phyloP scores from a whole-genome alignment of 2,888 invertebrate genomes.

The Arenicola marina region DNA sequence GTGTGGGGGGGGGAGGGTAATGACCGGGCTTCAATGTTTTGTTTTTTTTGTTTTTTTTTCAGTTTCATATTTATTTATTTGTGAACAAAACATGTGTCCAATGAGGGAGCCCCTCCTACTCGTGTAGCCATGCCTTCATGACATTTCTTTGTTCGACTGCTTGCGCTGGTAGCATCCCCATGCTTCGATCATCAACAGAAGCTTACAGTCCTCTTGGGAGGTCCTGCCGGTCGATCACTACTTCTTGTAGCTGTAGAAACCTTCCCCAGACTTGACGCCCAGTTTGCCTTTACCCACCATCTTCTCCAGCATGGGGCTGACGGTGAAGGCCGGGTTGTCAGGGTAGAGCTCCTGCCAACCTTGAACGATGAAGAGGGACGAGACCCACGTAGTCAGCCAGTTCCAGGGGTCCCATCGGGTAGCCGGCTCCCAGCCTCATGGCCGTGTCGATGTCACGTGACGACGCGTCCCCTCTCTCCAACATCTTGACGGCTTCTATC shows the following conservation, averaged over 20 bases:
- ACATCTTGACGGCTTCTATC: constrained; percentile 78
- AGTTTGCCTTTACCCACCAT: constrained; percentile 77
- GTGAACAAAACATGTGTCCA: too few relatives aligned
- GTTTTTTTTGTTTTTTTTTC: too few relatives aligned
- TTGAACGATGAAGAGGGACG: constrained; percentile 67
- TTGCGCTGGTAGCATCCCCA: too few relatives aligned
- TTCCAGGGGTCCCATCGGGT: constrained; percentile 90
- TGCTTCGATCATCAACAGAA: too few relatives aligned
- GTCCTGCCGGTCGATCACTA: constrained; percentile 18
- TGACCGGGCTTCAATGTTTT: too few relatives aligned
- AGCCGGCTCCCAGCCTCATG: constrained; percentile 81
- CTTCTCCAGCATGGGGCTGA: constrained; percentile 68
- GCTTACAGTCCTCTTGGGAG: too few relatives aligned
- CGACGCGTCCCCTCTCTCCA: constrained; percentile 76
- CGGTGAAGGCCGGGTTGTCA: constrained; percentile 70
- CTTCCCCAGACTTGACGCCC: constrained; percentile 80
- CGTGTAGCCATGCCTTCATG: too few relatives aligned
- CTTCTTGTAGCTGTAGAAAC: constrained; percentile 76
- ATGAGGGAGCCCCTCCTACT: too few relatives aligned
- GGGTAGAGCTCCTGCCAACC: constrained; percentile 78
- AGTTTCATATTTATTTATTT: too few relatives aligned
- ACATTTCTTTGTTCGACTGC: too few relatives aligned
- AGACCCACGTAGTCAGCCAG: constrained; percentile 81
- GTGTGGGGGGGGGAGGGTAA: too few relatives aligned
- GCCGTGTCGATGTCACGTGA: constrained; percentile 81